Percentiles rank a stretch among this genome's conserved stretches.
These are phyloP conservation scores for Lytechinus pictus DNA, from an alignment of 35 echinoderm and acorn worm species.

Conservation along the genomic window DNA sequence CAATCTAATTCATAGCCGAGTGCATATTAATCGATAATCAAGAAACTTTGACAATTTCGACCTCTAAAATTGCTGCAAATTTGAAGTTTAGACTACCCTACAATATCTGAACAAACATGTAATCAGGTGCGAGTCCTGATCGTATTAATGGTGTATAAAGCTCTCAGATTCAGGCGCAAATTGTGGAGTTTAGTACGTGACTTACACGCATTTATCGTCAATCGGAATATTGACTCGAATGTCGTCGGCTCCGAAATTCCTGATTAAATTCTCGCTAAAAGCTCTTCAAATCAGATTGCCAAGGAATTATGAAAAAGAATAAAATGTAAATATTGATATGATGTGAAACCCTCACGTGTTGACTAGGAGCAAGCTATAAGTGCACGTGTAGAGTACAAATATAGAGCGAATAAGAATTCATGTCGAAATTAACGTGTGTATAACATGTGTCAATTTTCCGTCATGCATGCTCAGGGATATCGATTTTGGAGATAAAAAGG, in stretches of 20 bases:
- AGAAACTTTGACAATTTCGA: background rate
- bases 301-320: background rate
- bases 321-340: background rate
- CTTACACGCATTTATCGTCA: background rate
- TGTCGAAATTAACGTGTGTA: background rate
- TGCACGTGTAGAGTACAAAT: background rate
- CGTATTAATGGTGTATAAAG: background rate
- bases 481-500: background rate
- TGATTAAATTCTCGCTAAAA: slow-evolving; percentile 1
- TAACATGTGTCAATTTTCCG: background rate
- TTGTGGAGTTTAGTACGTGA: background rate
- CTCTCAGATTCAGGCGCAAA: background rate
- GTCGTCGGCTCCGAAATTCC: background rate
- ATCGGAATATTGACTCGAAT: background rate
- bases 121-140: background rate
- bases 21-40: background rate
- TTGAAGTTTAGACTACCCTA: background rate
- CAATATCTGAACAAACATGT: background rate
- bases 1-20: background rate
- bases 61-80: background rate
- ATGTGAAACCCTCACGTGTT: background rate
- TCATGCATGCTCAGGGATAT: background rate
- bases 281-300: background rate
- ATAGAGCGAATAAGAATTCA: background rate
- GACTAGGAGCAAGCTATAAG: background rate